Evolutionary conservation across 2,888 invertebrate genomes (phyloP).

Genomic region (Lithophane ornitopus): DNA sequence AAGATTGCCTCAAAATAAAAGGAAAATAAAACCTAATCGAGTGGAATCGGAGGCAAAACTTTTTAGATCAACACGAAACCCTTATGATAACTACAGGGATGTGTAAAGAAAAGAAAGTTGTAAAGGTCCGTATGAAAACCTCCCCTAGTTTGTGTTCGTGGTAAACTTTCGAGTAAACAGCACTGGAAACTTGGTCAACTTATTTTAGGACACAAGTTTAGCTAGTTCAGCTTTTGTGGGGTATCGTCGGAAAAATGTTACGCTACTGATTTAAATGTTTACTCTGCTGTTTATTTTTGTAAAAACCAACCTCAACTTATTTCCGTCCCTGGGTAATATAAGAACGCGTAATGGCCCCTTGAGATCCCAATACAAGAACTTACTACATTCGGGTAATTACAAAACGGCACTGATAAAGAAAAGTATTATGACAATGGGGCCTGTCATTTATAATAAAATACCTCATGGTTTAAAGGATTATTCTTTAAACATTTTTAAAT

Average conservation of each 20-base stretch:
- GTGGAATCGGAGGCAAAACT: slow-evolving; percentile 62
- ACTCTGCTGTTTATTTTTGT: no score
- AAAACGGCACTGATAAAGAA: no score
- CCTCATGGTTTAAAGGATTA: no score
- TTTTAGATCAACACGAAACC: slow-evolving; percentile 70
- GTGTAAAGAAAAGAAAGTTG: slow-evolving; percentile 68
- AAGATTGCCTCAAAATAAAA: slow-evolving; percentile 33
- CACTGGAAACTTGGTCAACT: slow-evolving; percentile 64
- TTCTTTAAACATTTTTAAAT: no score
- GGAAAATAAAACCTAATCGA: slow-evolving; percentile 55
- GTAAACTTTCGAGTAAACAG: slow-evolving; percentile 67
- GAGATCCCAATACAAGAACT: no score
- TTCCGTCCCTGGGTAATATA: no score
- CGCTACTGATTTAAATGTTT: slow-evolving; percentile 26
- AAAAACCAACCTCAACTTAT: no score
- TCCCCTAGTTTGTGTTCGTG: slow-evolving; percentile 63
- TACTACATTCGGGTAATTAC: no score
- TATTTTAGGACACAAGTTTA: slow-evolving; percentile 65
- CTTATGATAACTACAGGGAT: slow-evolving; percentile 67
- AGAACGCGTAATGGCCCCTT: no score
- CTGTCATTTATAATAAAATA: no score
- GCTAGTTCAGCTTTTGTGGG: slow-evolving; percentile 48
- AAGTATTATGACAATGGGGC: no score
- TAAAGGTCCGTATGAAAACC: slow-evolving; percentile 65
- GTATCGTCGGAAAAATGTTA: slow-evolving; percentile 35